Evolutionary conservation across 2,888 invertebrate genomes (phyloP).

Genomic region (Troides aeacus): DNA sequence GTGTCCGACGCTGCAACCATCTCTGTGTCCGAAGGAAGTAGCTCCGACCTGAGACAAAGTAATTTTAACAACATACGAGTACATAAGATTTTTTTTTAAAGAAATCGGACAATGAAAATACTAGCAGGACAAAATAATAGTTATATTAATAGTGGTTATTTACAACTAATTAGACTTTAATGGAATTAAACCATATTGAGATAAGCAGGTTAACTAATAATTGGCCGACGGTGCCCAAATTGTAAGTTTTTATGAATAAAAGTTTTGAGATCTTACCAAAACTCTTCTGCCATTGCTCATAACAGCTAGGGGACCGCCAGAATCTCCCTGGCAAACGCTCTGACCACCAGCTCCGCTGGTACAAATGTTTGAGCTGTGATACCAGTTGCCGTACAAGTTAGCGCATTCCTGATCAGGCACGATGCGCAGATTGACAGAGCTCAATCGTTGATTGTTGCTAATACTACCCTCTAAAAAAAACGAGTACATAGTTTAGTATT

Average conservation of each 20-base stretch:
- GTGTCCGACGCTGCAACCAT: slow-evolving; percentile 46
- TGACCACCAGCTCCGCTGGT: slow-evolving; percentile 50
- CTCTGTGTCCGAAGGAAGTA: slow-evolving; percentile 47
- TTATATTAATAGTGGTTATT: too few relatives aligned
- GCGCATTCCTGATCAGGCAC: slow-evolving; percentile 48
- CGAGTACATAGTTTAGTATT: neutral
- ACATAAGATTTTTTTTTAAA: too few relatives aligned
- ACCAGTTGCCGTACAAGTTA: slow-evolving; percentile 38
- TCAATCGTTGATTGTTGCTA: slow-evolving; percentile 41
- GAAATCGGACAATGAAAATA: too few relatives aligned
- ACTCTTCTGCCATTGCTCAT: slow-evolving; percentile 6
- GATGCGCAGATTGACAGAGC: slow-evolving; percentile 48
- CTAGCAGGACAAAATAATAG: too few relatives aligned
- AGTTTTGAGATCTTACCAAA: neutral
- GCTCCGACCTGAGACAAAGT: slow-evolving; percentile 35
- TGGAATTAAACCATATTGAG: too few relatives aligned
- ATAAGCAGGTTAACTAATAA: too few relatives aligned
- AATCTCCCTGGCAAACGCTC: slow-evolving; percentile 49
- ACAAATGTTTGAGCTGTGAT: slow-evolving; percentile 48
- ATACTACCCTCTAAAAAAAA: slow-evolving; percentile 43
- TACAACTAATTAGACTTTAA: too few relatives aligned
- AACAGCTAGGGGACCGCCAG: slow-evolving; percentile 41
- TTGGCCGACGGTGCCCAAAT: neutral
- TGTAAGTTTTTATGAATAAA: neutral
- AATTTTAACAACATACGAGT: neutral